Conservation (phyloP, 2,797 vertebrate species). For the Pseudochirops cupreus region DNA sequence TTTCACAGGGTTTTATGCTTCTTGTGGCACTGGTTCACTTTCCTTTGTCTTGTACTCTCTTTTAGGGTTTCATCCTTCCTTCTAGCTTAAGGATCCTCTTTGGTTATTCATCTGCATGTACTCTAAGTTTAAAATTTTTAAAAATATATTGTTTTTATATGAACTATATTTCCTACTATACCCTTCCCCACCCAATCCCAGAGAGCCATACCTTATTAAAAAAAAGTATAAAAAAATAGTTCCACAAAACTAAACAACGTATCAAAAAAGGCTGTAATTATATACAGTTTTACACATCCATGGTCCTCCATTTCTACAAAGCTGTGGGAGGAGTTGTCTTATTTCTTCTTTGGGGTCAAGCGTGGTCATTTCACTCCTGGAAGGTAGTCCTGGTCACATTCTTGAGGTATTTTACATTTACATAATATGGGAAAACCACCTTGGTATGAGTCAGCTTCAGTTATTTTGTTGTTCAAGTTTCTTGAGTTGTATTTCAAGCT, state of each 20-base stretch:
- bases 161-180: not conserved
- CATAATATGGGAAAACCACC: conserved; percentile 12
- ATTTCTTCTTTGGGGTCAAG: conserved; percentile 33
- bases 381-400: not conserved
- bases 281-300: not conserved
- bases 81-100: not conserved
- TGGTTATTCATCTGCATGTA: not conserved
- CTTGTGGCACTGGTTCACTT: not conserved
- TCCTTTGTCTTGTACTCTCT: not conserved
- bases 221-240: not conserved
- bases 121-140: not conserved
- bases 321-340: conserved; percentile 29
- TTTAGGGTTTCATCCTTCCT: not conserved
- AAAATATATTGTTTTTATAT: not conserved
- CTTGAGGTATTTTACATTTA: conserved; percentile 31
- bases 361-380: conserved; percentile 29
- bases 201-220: not conserved
- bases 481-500: conserved; percentile 86
- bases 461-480: conserved; percentile 82
- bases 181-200: not conserved
- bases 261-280: not conserved
- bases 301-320: conserved; percentile 16
- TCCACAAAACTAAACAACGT: not conserved
- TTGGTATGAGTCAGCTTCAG: not conserved
- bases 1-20: not conserved